Evolutionary conservation across 2,797 vertebrate species (phyloP).

Genomic region (Crocodylus rhombifer): DNA sequence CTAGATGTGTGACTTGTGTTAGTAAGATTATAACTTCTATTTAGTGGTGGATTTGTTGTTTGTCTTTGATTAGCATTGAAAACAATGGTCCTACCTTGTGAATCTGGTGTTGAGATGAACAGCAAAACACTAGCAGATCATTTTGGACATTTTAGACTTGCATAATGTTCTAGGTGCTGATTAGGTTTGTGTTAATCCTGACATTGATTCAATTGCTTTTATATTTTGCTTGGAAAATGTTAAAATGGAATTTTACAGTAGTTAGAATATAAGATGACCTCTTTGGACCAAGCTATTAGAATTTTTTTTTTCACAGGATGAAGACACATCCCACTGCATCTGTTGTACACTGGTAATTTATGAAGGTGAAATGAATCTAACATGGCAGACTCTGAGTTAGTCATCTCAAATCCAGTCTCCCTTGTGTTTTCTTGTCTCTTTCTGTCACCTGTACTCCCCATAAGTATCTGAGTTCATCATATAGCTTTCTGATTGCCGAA

Average conservation of each 20-base stretch:
- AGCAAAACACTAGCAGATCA: neutral
- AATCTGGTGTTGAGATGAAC: neutral
- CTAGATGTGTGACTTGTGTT: no score
- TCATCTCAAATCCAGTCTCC: constrained; percentile 3
- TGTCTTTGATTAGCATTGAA: neutral
- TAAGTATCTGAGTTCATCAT: neutral
- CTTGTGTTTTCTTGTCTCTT: neutral
- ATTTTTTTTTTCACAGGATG: neutral
- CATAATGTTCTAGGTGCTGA: neutral
- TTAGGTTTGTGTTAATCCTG: neutral
- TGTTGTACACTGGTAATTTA: constrained; percentile 5
- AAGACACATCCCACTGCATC: neutral
- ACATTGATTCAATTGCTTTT: neutral
- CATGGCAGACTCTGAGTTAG: constrained; percentile 5
- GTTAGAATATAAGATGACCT: neutral
- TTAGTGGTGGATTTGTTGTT: neutral
- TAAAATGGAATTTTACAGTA: neutral
- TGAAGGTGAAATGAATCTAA: constrained; percentile 46
- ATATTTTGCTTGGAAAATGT: neutral
- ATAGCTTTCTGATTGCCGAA: neutral
- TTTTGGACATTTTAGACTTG: no score
- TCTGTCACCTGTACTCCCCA: neutral
- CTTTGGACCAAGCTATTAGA: neutral
- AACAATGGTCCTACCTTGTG: neutral
- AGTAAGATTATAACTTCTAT: neutral